Evolutionary conservation across 2,888 invertebrate genomes (phyloP).

Genomic region (Petrolisthes cinctipes): DNA sequence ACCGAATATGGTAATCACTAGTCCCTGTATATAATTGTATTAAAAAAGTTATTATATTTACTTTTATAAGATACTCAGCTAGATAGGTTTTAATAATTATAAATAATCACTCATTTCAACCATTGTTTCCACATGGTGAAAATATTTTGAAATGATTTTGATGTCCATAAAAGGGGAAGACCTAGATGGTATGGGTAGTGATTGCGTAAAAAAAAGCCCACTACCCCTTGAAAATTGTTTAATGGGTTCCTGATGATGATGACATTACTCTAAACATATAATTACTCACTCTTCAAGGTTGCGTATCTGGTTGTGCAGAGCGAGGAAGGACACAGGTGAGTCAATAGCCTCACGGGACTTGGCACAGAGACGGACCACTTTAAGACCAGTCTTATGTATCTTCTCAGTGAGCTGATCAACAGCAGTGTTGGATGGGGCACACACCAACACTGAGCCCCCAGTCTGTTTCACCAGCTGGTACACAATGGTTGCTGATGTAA

Average conservation of each 20-base stretch:
- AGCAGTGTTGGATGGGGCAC: conserved; percentile 98
- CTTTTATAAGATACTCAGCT: too few relatives aligned
- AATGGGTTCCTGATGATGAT: too few relatives aligned
- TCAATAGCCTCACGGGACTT: conserved; percentile 98
- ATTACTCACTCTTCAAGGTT: conserved; percentile 82
- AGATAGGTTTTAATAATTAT: too few relatives aligned
- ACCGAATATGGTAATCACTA: neutral
- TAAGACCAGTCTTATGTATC: conserved; percentile 96
- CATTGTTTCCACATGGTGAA: too few relatives aligned
- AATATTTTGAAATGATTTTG: too few relatives aligned
- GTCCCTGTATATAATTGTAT: neutral
- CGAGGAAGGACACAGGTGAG: conserved; percentile 95
- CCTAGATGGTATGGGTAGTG: too few relatives aligned
- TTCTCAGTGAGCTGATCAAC: conserved; percentile 99
- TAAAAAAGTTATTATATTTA: neutral
- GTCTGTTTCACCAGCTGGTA: conserved; percentile 96
- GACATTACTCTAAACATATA: too few relatives aligned
- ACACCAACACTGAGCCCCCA: conserved; percentile 89
- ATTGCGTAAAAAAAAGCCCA: too few relatives aligned
- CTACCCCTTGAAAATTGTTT: too few relatives aligned
- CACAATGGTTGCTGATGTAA: conserved; percentile 98
- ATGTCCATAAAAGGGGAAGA: too few relatives aligned
- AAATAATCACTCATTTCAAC: too few relatives aligned
- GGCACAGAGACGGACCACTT: conserved; percentile 91
- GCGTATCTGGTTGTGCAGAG: conserved; percentile 96